Conservation (phyloP, 2,888 invertebrate species). For the Ectemnius cavifrons region DNA sequence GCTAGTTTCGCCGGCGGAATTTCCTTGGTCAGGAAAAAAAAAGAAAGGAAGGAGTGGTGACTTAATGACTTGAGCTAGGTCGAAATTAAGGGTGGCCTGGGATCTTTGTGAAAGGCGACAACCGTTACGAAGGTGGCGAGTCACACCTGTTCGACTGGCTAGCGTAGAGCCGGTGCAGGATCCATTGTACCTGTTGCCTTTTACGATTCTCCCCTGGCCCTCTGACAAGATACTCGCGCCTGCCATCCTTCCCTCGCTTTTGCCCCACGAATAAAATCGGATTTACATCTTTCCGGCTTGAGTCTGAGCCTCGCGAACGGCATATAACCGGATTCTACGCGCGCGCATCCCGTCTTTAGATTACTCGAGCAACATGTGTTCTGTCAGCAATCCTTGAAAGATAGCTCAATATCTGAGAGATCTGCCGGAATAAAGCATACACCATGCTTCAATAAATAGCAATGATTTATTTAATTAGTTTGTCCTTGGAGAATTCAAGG, state of each 20-base stretch:
- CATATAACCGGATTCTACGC: no score
- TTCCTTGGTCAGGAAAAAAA: conserved; percentile 22
- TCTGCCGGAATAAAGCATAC: no score
- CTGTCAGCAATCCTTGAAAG: no score
- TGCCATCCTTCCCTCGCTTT: conserved; percentile 6
- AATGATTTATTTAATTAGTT: no score
- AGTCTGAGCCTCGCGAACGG: background rate
- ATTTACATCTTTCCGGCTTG: conserved; percentile 9
- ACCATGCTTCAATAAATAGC: no score
- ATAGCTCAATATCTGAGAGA: no score
- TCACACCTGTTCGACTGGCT: conserved; percentile 55
- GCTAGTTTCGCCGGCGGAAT: conserved; percentile 27
- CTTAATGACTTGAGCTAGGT: conserved; percentile 41
- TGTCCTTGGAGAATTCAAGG: no score
- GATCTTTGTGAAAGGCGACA: conserved; percentile 35
- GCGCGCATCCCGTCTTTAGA: no score
- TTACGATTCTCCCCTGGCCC: conserved; percentile 31
- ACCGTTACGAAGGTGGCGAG: conserved; percentile 51
- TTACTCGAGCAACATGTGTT: no score
- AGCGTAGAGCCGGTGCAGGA: conserved; percentile 12
- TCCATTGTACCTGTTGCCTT: conserved; percentile 29
- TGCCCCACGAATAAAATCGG: conserved; percentile 7
- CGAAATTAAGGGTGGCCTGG: conserved; percentile 45
- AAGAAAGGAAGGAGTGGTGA: conserved; percentile 13
- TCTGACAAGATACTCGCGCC: conserved; percentile 1